Evolutionary conservation across 1,140 invertebrate genomes (phyloP).

Genomic region (Chlorops oryzae): DNA sequence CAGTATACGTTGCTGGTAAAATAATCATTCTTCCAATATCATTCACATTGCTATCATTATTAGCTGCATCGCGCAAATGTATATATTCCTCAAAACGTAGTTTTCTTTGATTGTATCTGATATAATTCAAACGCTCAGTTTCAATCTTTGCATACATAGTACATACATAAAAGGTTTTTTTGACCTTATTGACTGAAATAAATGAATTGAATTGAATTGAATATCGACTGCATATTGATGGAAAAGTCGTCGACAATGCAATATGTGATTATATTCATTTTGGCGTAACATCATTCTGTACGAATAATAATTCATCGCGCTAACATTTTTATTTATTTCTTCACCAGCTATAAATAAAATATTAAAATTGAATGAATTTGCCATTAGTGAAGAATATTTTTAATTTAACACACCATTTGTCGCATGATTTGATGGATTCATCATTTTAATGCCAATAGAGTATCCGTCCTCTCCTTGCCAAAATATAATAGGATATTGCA

Average conservation of each 20-base stretch:
- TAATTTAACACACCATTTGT: too few relatives aligned
- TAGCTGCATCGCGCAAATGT: conserved; percentile 34
- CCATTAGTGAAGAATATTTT: too few relatives aligned
- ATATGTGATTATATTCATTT: conserved; percentile 35
- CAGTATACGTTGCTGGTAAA: conserved; percentile 48
- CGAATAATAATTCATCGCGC: conserved; percentile 42
- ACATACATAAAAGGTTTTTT: too few relatives aligned
- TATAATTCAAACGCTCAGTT: conserved; percentile 46
- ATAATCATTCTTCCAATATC: conserved; percentile 28
- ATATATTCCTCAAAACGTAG: conserved; percentile 37
- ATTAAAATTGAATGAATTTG: too few relatives aligned
- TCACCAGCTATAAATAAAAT: neutral
- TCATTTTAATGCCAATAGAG: too few relatives aligned
- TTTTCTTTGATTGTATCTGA: conserved; percentile 48
- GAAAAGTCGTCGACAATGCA: conserved; percentile 29
- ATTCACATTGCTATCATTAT: conserved; percentile 12
- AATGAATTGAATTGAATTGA: too few relatives aligned
- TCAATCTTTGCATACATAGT: conserved; percentile 52
- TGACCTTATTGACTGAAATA: too few relatives aligned
- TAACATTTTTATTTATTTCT: conserved; percentile 38
- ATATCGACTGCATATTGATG: conserved; percentile 44
- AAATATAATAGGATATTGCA: too few relatives aligned
- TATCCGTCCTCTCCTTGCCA: too few relatives aligned
- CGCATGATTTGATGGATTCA: too few relatives aligned
- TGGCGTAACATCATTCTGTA: conserved; percentile 44